Evolutionary conservation across 2,888 invertebrate genomes (phyloP), one percentile per base, ranked within the genome.

Genomic region (Drepana falcataria): DNA sequence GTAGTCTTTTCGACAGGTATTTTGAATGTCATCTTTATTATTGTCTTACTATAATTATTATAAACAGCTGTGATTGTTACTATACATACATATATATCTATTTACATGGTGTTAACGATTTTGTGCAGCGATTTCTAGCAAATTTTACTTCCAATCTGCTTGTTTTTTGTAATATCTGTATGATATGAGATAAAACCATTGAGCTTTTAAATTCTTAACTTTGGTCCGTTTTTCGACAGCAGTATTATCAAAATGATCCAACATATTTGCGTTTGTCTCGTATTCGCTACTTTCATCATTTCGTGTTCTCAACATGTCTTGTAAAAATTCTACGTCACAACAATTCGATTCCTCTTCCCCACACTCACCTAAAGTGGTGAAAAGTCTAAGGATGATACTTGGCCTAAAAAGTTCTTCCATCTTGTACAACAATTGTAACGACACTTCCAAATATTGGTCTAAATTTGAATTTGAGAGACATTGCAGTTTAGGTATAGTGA

Each of bases 1-100:
- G 83, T 85, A 85, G 83, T 83, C 68, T 87, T 87, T 86, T 87
- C 77, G 83, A 86, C 75, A 82, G 69, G 73, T 81, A 73, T 85
- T 84, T 83, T 67, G 73, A 75, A 75, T 73, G 75, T 83, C 81
- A 78, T 75, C 72, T 79, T 75, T 81, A 77, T 77, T 76, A 75
- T 77, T 78, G 73, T 79, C 62, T 65, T 68, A 40, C 40, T 40
- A 9, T 51, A 58, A 73, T 70, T 75, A 75, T 75, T 75, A 73
- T 77, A 74, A 67, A 71, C 74, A 79, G 79, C 84, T 86, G 85
- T 86, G 85, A 86, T 86, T 82, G 76, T 81, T 77, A 76, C 73
- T 71, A 63, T 71, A 61, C 69, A 64, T 69, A 66, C 44, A 9
- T 9, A 5, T 37, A 37, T 5, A 37, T 37, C 21, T 21, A 21